Evolutionary conservation across 1,140 invertebrate species (phyloP), one percentile per base, ranked within the genome.

Genomic region (Drosophila novamexicana): DNA sequence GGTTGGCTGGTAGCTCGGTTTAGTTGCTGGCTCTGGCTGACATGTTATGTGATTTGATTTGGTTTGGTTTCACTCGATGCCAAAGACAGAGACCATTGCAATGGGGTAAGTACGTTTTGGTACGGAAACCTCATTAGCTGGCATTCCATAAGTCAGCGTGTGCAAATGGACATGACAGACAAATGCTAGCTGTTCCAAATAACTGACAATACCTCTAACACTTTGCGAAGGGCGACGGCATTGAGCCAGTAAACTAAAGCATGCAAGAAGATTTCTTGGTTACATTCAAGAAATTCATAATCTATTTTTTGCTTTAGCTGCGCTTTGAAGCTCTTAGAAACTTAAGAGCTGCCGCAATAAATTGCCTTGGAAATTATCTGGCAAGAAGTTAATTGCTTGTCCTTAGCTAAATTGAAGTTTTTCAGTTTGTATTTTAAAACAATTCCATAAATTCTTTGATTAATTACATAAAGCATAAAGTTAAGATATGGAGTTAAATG

Each of bases 21-120:
- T 34, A 37, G 66, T 52, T 40, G 37, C 12, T 54, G 78, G 58
- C 64, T 45, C 61, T 66, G 68, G 52, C 69, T 67, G 66, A 79
- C 82, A 82, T 85, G 81, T 81, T 86, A 85, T 86, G 82, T 88
- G 82, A 85, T 85, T 85, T 85, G 68, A 85, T 49, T 49, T 49
- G 47, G 77, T 84, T 83, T 83, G 70, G 77, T 77, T 86, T 81
- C 74, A 42, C 79, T 58, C 34, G 40, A 22, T 49, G 65, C 49
- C 57, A 36, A 9, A 54, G 44, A 29, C 42, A 49, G 36, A 56
- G 36, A 63, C 42, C 10, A 39, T 64, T 49, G 64, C 57, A 62
- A 50, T 69, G 75, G 75, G 83, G 64, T 82, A 86, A 85, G 79
- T 70, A 73, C 71, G 65, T 50, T 85, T 85, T 82, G 79, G 75